These are phyloP conservation scores for Crypturellus tataupa DNA, from an alignment of 2,797 vertebrate genomes.

Conservation along the genomic window DNA sequence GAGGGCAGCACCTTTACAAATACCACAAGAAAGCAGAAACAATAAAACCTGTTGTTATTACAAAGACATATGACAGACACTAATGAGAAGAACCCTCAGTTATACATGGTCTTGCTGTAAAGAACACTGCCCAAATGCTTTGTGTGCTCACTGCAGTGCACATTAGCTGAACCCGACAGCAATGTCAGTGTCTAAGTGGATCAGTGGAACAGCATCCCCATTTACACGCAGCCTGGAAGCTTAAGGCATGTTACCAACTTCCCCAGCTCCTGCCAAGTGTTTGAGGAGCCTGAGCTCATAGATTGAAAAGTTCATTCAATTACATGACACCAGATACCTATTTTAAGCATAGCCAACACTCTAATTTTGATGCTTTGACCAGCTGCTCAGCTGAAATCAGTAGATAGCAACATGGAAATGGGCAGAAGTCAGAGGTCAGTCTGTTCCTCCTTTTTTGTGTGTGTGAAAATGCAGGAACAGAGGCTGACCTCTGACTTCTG, in stretches of 20 bases:
- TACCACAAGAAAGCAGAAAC: not conserved
- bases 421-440: not conserved
- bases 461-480: not conserved
- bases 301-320: not conserved
- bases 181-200: not conserved
- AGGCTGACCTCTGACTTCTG: too few relatives aligned
- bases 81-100: not conserved
- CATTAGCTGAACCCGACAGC: not conserved
- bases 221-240: not conserved
- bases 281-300: not conserved
- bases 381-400: not conserved
- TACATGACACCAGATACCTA: rapidly evolving
- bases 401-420: not conserved
- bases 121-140: not conserved
- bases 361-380: not conserved
- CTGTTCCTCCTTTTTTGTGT: not conserved
- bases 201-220: not conserved
- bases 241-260: not conserved
- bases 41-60: not conserved
- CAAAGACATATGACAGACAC: not conserved
- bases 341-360: not conserved
- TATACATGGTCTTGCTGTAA: not conserved
- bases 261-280: not conserved
- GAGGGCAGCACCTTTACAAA: constrained; percentile 12
- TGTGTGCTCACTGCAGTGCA: not conserved